Base-by-base conservation (phyloP, 2,113 vertebrate genomes). In the Xenopus laevis region DNA sequence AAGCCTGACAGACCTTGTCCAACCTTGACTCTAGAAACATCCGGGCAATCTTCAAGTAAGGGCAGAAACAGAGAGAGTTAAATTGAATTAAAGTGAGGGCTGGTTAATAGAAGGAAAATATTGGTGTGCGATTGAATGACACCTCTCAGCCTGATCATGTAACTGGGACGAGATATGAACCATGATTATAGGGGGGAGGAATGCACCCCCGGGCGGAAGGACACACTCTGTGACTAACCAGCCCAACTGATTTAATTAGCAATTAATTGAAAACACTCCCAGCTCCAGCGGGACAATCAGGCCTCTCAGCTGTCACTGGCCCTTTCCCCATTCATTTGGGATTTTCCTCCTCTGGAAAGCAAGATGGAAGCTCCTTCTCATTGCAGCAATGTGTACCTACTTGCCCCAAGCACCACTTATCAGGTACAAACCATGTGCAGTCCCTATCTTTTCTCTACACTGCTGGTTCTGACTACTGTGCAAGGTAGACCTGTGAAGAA, bases 231-330 rank as follows among this genome's bases (percentile, higher is more conserved):
- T 74, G 72, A 74, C 72, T 74, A 74, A 74, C 53, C 33, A 10
- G 63, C 71, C 66, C 53, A 63, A 33, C 50, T 74, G 72, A 74
- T 74, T 67, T 74, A 74, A 74, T 74, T 74, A 74, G 72, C 6
- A 64, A 50, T 74, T 74, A 74, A 74, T 74, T 74, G 72, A 17
- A 74, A 74, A 67, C 72, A 74, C 72, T 74, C 72, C 21, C 45
- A 16, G 61, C 59, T 55, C 2, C 50, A 27, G 23, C 23, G 4
- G 23, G 23, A 27, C 23, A 27, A 27, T 9, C 4, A 10, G 2
- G 18, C 58, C 40, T 13, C 53, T 17, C 27, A 3, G 20, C 11
- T 60, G 23, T 27, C 23, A 27, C 23, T 21, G 0, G 0, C 4
- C 7, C 13, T 13, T 46, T 60, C 60, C 55, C 53, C 33, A 6